Evolutionary conservation across 2,797 vertebrate genomes (phyloP), one percentile per base, ranked within the genome.

Genomic region (Pogonophryne albipinna): DNA sequence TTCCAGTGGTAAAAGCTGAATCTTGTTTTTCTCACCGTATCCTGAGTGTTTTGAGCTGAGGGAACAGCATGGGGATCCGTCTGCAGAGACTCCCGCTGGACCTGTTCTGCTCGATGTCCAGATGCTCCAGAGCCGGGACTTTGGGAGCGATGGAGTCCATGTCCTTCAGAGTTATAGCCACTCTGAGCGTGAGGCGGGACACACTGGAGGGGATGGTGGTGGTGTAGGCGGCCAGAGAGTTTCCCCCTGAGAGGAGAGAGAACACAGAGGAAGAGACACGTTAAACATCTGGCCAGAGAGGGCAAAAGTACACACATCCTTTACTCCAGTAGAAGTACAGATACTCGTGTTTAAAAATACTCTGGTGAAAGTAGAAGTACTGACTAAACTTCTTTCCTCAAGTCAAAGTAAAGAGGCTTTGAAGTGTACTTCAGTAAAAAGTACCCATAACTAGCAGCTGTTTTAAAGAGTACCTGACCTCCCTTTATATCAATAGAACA

Each of bases 71-170:
- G 10, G 91, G 90, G 85, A 93, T 90, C 0, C 90, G 81, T 16
- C 87, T 80, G 78, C 90, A 92, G 52, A 93, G 89, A 71, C 88
- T 91, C 19, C 90, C 91, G 6, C 84, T 91, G 74, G 91, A 91
- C 42, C 91, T 87, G 82, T 91, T 93, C 86, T 93, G 91, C 57
- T 91, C 90, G 2, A 91, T 89, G 65, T 91, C 90, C 0, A 92
- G 87, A 82, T 92, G 87, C 72, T 83, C 60, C 0, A 92, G 89
- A 0, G 67, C 74, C 1, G 86, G 87, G 12, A 92, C 87, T 51
- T 90, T 86, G 0, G 89, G 91, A 0, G 91, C 90, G 4, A 92
- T 88, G 74, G 84, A 87, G 86, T 92, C 91, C 90, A 92, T 85
- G 85, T 92, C 91, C n/a, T 92, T 91, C 4, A 91, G 80, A 0